Evolutionary conservation across 2,113 vertebrate genomes (phyloP).

Genomic region (Eptesicus fuscus): DNA sequence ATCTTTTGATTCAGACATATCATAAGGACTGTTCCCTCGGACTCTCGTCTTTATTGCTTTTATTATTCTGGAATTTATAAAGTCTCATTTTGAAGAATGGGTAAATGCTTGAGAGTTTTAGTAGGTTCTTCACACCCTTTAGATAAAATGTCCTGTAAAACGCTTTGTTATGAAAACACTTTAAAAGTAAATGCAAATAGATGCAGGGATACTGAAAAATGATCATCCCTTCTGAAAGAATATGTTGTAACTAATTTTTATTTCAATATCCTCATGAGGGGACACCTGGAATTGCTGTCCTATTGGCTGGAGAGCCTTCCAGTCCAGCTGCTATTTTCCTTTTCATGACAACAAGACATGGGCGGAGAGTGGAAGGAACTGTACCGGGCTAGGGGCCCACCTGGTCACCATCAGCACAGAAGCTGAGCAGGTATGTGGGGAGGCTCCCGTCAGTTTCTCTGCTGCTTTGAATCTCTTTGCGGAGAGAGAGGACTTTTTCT

Average conservation of each 20-base stretch:
- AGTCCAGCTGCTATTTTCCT: constrained; percentile 38
- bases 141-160: not conserved
- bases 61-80: constrained; percentile 1
- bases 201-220: not conserved
- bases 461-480: not conserved
- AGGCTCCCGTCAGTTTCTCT: not conserved
- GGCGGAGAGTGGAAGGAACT: constrained; percentile 41
- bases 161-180: not conserved
- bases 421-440: constrained; percentile 48
- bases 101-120: not conserved
- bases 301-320: constrained; percentile 42
- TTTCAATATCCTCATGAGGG: not conserved
- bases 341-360: constrained; percentile 33
- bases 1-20: not conserved
- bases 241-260: not conserved
- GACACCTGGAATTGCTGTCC: constrained; percentile 52
- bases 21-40: not conserved
- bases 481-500: not conserved
- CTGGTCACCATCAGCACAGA: constrained; percentile 9
- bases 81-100: not conserved
- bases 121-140: not conserved
- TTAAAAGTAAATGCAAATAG: not conserved
- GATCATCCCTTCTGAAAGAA: not conserved
- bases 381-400: not conserved
- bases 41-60: not conserved